Conservation (phyloP, 2,888 invertebrate species). For the Horisme vitalbata region DNA sequence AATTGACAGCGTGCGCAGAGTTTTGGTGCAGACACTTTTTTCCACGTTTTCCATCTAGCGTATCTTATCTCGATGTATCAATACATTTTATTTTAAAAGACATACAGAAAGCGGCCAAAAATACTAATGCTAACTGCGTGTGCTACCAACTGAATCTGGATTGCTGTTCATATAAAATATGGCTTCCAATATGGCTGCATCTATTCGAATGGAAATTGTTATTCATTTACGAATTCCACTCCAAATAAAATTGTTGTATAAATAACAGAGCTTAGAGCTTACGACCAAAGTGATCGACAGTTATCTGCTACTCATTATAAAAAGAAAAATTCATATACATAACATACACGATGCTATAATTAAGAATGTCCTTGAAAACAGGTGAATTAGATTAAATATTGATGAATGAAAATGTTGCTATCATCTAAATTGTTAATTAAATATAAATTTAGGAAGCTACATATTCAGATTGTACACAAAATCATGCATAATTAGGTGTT, state of each 20-base stretch:
- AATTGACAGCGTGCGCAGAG: too few species aligned
- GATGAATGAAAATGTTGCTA: conserved; percentile 48
- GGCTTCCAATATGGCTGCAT: conserved; percentile 23
- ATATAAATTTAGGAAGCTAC: conserved; percentile 45
- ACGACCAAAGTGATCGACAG: conserved; percentile 46
- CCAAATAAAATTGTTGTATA: conserved; percentile 31
- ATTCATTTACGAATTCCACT: conserved; percentile 21
- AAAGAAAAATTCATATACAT: conserved; percentile 29
- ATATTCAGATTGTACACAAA: conserved; percentile 52
- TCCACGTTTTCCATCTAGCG: too few species aligned
- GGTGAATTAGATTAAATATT: conserved; percentile 56
- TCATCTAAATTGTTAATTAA: conserved; percentile 46
- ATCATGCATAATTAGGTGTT: conserved; percentile 60
- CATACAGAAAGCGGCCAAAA: conserved; percentile 2
- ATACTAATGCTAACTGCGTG: conserved; percentile 4
- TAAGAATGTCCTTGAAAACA: conserved; percentile 56
- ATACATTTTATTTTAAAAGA: conserved; percentile 1
- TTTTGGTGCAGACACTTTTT: too few species aligned
- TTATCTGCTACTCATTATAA: conserved; percentile 36
- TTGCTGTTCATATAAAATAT: conserved; percentile 25
- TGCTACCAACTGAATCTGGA: conserved; percentile 11
- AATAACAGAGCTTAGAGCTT: conserved; percentile 51
- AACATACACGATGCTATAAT: conserved; percentile 38
- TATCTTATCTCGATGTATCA: too few species aligned
- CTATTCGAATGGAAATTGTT: conserved; percentile 16